Percentiles rank a stretch among this genome's conserved stretches.
phyloP scores from a whole-genome alignment of 2,797 vertebrate species.

The Chaenodraco wilsoni region DNA sequence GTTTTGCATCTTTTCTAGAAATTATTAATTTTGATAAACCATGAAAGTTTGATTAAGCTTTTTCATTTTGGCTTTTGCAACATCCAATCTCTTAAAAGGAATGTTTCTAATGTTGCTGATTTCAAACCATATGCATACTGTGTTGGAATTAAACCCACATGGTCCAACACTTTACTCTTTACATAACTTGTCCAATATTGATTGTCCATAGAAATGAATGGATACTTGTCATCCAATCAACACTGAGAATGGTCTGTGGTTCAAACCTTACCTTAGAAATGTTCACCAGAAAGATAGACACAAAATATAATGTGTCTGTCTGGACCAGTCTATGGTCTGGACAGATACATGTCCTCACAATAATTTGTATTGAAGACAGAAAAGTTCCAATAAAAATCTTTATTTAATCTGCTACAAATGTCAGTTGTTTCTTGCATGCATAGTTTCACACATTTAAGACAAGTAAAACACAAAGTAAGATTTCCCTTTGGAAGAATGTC shows the following conservation, averaged over 20 bases:
- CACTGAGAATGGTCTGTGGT: neutral
- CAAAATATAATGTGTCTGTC: no score
- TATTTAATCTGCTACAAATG: constrained; percentile 81
- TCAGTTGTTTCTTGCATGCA: constrained; percentile 79
- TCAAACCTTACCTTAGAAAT: neutral
- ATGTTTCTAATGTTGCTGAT: neutral
- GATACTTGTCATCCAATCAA: neutral
- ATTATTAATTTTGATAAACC: neutral
- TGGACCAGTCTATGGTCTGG: no score
- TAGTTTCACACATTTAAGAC: constrained; percentile 78
- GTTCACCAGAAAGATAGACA: neutral
- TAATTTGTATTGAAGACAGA: no score
- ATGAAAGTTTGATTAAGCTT: constrained; percentile 1
- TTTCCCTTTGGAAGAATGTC: constrained; percentile 51
- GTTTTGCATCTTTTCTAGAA: neutral
- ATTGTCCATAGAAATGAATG: neutral
- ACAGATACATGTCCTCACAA: no score
- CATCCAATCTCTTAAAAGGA: neutral
- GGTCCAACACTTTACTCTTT: neutral
- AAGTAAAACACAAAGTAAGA: constrained; percentile 67
- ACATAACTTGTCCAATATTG: neutral
- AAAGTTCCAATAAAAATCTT: constrained; percentile 72
- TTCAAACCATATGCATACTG: neutral
- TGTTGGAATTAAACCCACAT: neutral
- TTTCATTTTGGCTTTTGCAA: neutral